Percentiles rank a stretch among this genome's conserved stretches.
phyloP scores from a whole-genome alignment of 2,113 vertebrate genomes.

The Psilopogon haemacephalus region DNA sequence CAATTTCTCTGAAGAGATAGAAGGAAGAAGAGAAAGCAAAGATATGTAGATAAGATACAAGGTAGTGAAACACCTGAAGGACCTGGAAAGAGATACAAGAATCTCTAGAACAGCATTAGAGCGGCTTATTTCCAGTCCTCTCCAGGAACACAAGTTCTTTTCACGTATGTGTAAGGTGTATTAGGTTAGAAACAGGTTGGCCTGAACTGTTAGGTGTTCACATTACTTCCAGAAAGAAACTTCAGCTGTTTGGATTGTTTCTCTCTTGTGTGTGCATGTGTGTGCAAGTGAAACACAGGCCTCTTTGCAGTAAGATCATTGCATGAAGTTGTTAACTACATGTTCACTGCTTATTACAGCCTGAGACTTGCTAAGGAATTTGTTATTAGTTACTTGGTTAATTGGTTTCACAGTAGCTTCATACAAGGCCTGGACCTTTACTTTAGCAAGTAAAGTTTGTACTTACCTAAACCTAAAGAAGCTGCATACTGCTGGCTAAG shows the following conservation, averaged over 20 bases:
- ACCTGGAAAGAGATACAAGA: constrained; percentile 61
- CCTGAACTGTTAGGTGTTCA: neutral
- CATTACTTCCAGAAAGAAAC: neutral
- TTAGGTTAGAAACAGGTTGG: neutral
- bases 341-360: neutral
- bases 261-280: neutral
- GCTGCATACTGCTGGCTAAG: constrained; percentile 91
- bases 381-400: neutral
- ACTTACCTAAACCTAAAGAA: constrained; percentile 89
- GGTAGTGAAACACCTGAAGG: constrained; percentile 27
- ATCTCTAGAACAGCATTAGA: constrained; percentile 32
- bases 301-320: neutral
- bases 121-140: constrained; percentile 4
- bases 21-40: constrained; percentile 74
- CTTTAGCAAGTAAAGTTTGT: constrained; percentile 17
- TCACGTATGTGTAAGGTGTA: neutral
- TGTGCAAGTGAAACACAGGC: neutral
- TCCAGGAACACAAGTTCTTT: neutral
- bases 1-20: constrained; percentile 80
- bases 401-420: neutral
- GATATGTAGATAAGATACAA: constrained; percentile 67
- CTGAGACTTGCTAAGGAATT: neutral
- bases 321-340: neutral
- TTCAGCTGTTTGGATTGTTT: neutral
- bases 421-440: neutral